Conservation (phyloP, 2,888 invertebrate species). For the Caenorhabditis zanzibari region DNA sequence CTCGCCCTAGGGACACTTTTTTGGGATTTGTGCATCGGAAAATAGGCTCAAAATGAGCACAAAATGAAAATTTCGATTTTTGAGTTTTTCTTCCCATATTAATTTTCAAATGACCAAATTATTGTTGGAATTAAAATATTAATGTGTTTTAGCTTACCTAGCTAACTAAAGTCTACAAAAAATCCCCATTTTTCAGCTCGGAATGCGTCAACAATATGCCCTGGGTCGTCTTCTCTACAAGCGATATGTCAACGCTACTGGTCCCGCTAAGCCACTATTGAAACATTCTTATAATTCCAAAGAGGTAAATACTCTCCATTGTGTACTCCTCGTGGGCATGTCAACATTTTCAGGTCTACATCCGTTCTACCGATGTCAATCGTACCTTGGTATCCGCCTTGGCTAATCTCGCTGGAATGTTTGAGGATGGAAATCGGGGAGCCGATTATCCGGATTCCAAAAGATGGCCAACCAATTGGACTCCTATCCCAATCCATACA, state of each 20-base stretch:
- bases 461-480: slow-evolving; percentile 78
- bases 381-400: slow-evolving; percentile 89
- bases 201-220: slow-evolving; percentile 79
- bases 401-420: slow-evolving; percentile 90
- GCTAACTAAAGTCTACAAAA: too few species aligned
- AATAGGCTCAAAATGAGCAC: too few species aligned
- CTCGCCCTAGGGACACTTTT: too few species aligned
- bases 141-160: too few species aligned
- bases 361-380: slow-evolving; percentile 84
- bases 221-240: slow-evolving; percentile 73
- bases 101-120: too few species aligned
- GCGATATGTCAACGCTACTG: slow-evolving; percentile 71
- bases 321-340: too few species aligned
- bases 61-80: too few species aligned
- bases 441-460: slow-evolving; percentile 71
- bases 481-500: slow-evolving; percentile 79
- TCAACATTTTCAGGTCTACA: slow-evolving; percentile 77
- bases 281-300: slow-evolving; percentile 70
- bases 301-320: slow-evolving; percentile 67
- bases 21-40: too few species aligned
- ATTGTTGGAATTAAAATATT: too few species aligned
- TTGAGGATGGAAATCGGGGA: slow-evolving; percentile 84
- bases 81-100: too few species aligned
- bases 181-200: slow-evolving; percentile 79
- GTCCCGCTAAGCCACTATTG: slow-evolving; percentile 53